Conservation (phyloP, 2,797 vertebrate species). For the Amblyopsis hoosieri region DNA sequence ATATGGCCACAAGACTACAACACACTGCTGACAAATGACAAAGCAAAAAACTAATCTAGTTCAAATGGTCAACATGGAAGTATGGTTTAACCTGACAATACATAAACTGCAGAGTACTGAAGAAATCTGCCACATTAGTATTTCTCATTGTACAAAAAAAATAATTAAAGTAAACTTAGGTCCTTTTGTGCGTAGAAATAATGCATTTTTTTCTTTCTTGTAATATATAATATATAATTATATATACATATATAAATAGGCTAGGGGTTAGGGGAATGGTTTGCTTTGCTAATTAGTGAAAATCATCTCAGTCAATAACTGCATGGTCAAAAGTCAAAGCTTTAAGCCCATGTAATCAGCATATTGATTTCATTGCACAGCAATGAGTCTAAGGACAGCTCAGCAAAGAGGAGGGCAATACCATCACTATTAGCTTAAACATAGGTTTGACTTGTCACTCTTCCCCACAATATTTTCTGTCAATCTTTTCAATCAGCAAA, state of each 20-base stretch:
- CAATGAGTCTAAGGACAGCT: conserved; percentile 1
- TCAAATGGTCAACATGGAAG: not conserved
- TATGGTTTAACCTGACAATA: not conserved
- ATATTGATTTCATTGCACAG: conserved; percentile 16
- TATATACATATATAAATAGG: no score
- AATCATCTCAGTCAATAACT: conserved; percentile 9
- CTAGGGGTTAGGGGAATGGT: not conserved
- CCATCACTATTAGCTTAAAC: conserved; percentile 31
- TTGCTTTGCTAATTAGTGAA: not conserved
- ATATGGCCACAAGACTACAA: no score
- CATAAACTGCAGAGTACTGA: not conserved
- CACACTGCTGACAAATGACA: conserved; percentile 1
- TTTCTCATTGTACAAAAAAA: no score
- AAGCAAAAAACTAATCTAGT: not conserved
- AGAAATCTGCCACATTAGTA: not conserved
- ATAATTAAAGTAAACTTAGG: no score
- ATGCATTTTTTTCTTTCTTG: no score
- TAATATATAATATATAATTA: no score
- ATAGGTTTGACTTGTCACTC: conserved; percentile 7
- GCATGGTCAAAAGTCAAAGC: conserved; percentile 5
- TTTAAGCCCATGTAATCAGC: conserved; percentile 13
- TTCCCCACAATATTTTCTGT: conserved; percentile 3
- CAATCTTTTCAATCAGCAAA: no score
- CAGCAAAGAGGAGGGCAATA: conserved; percentile 30
- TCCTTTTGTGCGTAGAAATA: no score